Evolutionary conservation across 2,113 vertebrate genomes (phyloP).

Genomic region (Rhinoptilus africanus): DNA sequence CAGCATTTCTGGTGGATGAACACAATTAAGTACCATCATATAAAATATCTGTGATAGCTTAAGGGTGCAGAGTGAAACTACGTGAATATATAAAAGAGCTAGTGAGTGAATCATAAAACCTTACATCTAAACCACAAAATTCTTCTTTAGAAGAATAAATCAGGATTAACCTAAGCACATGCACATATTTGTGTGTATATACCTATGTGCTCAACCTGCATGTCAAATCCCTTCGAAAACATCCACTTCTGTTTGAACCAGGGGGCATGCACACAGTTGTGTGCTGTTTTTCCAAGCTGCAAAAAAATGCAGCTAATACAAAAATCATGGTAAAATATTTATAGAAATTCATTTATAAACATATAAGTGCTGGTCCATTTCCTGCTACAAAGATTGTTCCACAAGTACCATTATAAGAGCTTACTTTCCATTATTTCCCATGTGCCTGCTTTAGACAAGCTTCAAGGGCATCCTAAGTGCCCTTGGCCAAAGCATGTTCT

Average conservation of each 20-base stretch:
- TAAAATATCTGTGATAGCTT: slow-evolving; percentile 29
- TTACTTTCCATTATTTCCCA: not conserved
- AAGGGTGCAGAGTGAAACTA: not conserved
- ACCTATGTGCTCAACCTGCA: not conserved
- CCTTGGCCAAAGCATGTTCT: not conserved
- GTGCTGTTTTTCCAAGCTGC: not conserved
- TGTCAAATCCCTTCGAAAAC: not conserved
- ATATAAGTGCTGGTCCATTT: not conserved
- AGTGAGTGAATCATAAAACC: not conserved
- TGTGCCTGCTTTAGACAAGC: not conserved
- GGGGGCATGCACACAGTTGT: not conserved
- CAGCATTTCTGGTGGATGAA: slow-evolving; percentile 47
- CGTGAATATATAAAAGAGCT: not conserved
- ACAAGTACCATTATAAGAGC: not conserved
- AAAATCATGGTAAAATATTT: not conserved
- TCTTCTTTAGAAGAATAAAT: not conserved
- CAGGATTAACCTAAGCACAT: not conserved
- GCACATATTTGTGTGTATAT: not conserved
- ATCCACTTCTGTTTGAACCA: not conserved
- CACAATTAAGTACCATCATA: not conserved
- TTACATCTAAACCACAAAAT: not conserved
- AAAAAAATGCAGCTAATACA: not conserved
- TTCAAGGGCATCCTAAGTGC: not conserved
- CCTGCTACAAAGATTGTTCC: not conserved
- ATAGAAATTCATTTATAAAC: not conserved